These are phyloP conservation scores for Lamprologus callipterus DNA, from an alignment of 2,113 vertebrate species.

Conservation along the genomic window DNA sequence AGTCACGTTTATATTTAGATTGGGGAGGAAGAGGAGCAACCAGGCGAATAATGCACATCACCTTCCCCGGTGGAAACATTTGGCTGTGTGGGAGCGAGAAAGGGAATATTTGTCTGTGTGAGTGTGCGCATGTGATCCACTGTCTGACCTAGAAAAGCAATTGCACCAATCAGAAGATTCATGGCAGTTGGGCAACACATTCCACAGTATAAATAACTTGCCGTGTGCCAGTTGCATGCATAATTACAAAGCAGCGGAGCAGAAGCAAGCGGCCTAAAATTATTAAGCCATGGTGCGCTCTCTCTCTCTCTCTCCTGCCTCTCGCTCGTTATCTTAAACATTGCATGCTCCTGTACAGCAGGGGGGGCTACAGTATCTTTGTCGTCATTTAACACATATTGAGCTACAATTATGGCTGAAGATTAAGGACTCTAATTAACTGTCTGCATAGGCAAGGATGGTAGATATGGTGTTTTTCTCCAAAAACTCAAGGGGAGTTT, in stretches of 20 bases:
- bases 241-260: slow-evolving; percentile 50
- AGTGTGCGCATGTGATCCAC: slow-evolving; percentile 22
- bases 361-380: slow-evolving; percentile 49
- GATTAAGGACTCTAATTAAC: background rate
- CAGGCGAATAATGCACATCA: slow-evolving; percentile 45
- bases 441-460: background rate
- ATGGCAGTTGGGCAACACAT: slow-evolving; percentile 54
- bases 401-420: background rate
- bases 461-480: background rate
- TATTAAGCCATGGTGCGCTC: background rate
- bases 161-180: slow-evolving; percentile 46
- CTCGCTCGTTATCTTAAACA: background rate
- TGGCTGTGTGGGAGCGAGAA: slow-evolving; percentile 26
- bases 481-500: background rate
- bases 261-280: slow-evolving; percentile 3
- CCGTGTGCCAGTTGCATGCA: slow-evolving; percentile 66
- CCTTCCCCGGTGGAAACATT: slow-evolving; percentile 46
- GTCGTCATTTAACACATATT: background rate
- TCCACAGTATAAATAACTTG: slow-evolving; percentile 70
- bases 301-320: background rate
- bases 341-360: slow-evolving; percentile 35
- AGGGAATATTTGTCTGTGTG: slow-evolving; percentile 27
- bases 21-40: slow-evolving; percentile 50
- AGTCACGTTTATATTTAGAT: slow-evolving; percentile 62
- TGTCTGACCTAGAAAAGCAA: slow-evolving; percentile 74